A percentile compares a stretch with the other conserved stretches of the same genome.
These are phyloP conservation scores for Pasiphila rectangulata DNA, from an alignment of 2,888 invertebrate genomes.

Conservation along the genomic window DNA sequence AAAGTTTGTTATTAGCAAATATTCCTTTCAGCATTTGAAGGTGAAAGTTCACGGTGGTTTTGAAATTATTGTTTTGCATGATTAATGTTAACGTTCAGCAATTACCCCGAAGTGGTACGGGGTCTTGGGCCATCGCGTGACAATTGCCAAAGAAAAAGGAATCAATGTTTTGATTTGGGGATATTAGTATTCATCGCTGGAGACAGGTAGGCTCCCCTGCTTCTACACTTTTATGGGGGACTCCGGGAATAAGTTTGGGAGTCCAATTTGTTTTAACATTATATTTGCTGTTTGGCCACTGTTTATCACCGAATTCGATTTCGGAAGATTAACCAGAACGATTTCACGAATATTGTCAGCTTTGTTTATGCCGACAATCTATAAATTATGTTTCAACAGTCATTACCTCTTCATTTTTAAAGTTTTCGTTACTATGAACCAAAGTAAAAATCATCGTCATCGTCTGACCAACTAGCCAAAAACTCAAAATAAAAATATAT, in stretches of 20 bases:
- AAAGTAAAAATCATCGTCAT: too few relatives aligned
- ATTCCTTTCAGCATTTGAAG: conserved; percentile 38
- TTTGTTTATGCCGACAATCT: too few relatives aligned
- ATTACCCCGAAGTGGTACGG: conserved; percentile 72
- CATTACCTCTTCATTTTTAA: too few relatives aligned
- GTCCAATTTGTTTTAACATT: not conserved
- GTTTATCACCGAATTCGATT: too few relatives aligned
- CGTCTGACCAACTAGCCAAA: too few relatives aligned
- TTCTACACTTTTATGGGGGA: conserved; percentile 29
- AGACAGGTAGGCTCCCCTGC: conserved; percentile 34
- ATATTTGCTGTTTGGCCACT: too few relatives aligned
- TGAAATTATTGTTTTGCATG: conserved; percentile 58
- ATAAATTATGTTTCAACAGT: too few relatives aligned
- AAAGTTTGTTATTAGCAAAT: not conserved
- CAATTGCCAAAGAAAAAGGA: conserved; percentile 53
- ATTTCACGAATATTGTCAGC: too few relatives aligned
- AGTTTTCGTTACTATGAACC: too few relatives aligned
- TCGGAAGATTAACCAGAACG: too few relatives aligned
- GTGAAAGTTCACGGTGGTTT: conserved; percentile 68
- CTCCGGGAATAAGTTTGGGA: not conserved
- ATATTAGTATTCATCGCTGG: conserved; percentile 45
- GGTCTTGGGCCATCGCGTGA: conserved; percentile 58
- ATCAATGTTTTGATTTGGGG: conserved; percentile 49
- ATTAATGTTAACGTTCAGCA: conserved; percentile 57
- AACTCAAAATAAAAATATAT: too few relatives aligned